Base-by-base conservation (phyloP, 2,888 invertebrate genomes). In the Oegoconia quadripuncta region DNA sequence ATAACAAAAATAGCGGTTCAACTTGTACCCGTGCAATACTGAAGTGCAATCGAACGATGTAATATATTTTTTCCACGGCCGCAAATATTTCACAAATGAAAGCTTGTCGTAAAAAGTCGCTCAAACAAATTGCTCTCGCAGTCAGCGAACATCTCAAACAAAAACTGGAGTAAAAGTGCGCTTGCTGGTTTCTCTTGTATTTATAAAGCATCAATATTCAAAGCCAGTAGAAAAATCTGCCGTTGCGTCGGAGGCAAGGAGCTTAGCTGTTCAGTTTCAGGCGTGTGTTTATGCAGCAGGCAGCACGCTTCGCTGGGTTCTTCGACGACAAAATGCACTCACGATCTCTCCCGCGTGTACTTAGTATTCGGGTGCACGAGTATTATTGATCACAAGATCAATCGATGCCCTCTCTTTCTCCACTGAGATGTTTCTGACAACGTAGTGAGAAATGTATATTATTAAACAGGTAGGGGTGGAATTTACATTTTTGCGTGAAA, bases 251-350 rank as follows among this genome's bases (percentile, higher is more conserved):
- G 36, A 44, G 50, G 57, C 55, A 52, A 56, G 58, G 50, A 59
- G 63, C 64, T 67, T 60, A 64, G 64, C 60, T 70, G 64, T 64
- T 68, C 67, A 52, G 65, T 65, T 65, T 52, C 64, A 64, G 64
- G 55, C 63, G 59, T 69, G 68, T 77, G 74, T 78, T 77, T 76
- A 73, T 74, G 70, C 71, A 73, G 70, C 58, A 66, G 49, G 53
- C 44, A 52, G 61, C 52, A 74, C 73, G 79, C 76, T 72, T 64
- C 71, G 61, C 74, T 73, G 76, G 69, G 64, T 80, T 68, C 69
- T 70, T 63, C 74, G 71, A 81, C 83, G 82, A 77, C 80, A 78
- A 78, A 84, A 83, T 84, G 84, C 84, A 84, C 83, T 84, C 80
- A 77, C 81, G 74, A 72, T 49, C 50, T 59, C 60, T 63, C 64